A percentile compares a stretch with the other conserved stretches of the same genome.
These are phyloP conservation scores for Lepidurus packardi DNA, from an alignment of 1,140 invertebrate genomes.

Conservation along the genomic window DNA sequence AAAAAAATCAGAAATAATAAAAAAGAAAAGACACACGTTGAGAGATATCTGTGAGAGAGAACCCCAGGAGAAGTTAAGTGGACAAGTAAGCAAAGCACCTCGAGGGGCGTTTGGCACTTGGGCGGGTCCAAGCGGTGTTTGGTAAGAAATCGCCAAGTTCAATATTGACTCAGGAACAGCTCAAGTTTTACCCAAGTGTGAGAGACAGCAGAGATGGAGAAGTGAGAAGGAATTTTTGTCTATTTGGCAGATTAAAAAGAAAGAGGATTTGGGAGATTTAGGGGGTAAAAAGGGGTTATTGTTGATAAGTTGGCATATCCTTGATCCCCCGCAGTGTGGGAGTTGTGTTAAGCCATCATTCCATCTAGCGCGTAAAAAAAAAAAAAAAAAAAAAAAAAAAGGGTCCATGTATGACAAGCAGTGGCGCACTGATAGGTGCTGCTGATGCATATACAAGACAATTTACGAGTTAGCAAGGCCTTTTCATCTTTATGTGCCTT, in stretches of 20 bases:
- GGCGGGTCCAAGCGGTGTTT: neutral
- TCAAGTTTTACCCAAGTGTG: neutral
- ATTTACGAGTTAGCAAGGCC: constrained; percentile 3
- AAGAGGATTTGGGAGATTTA: neutral
- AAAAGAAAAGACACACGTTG: no score
- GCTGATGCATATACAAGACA: neutral
- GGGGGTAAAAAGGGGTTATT: neutral
- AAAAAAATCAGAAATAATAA: neutral
- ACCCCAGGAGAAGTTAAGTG: neutral
- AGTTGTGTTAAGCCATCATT: neutral
- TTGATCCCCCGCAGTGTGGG: neutral
- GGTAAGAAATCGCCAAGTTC: neutral
- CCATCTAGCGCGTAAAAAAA: neutral
- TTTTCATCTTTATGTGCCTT: neutral
- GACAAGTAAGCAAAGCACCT: neutral
- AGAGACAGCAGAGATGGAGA: no score
- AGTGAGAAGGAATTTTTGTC: neutral
- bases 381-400: neutral
- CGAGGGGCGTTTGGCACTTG: neutral
- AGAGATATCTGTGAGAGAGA: neutral
- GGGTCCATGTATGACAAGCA: neutral
- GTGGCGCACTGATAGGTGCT: neutral
- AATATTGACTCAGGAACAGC: neutral
- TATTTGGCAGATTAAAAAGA: neutral
- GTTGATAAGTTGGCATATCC: neutral